Evolutionary conservation across 2,113 vertebrate genomes (phyloP).

Genomic region (Macrotus californicus): DNA sequence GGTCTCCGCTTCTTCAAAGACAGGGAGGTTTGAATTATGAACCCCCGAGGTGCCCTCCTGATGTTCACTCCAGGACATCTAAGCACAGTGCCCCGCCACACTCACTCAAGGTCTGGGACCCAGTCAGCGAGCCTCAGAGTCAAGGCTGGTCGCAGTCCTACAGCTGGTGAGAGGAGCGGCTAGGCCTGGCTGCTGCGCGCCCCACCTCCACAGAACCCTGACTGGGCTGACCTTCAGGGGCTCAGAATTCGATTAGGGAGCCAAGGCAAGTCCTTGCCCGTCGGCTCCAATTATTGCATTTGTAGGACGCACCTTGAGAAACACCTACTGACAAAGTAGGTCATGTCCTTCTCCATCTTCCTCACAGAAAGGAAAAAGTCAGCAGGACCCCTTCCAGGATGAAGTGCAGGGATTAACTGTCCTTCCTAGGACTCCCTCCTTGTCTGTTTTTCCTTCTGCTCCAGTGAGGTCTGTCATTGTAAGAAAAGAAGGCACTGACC

Average conservation of each 20-base stretch:
- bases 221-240: background rate
- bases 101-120: background rate
- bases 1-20: background rate
- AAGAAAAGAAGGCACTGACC: background rate
- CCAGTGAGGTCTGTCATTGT: background rate
- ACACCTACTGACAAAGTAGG: fast-evolving
- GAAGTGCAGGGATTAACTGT: too few species aligned
- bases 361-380: background rate
- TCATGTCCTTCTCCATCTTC: background rate
- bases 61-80: background rate
- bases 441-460: background rate
- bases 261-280: background rate
- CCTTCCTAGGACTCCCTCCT: background rate
- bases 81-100: background rate
- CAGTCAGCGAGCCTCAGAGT: background rate
- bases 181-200: fast-evolving
- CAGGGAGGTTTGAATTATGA: background rate
- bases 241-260: background rate
- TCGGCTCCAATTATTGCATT: background rate
- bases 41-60: background rate
- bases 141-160: background rate
- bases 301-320: background rate
- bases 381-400: background rate
- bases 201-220: background rate
- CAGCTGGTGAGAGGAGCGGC: background rate